Evolutionary conservation across 2,888 invertebrate species (phyloP).

Genomic region (Drosophila rellima): DNA sequence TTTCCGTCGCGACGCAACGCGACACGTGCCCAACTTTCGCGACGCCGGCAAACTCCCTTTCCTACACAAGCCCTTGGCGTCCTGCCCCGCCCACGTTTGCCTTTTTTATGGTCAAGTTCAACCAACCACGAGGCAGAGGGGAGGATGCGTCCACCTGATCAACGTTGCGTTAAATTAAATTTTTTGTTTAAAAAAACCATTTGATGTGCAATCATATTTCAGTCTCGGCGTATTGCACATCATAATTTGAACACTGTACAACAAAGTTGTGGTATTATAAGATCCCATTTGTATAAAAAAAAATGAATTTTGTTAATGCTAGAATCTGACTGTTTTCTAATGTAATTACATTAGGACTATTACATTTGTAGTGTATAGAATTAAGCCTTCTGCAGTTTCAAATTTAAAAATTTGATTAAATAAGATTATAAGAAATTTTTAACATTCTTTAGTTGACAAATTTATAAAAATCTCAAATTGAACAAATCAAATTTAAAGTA

Average conservation of each 20-base stretch:
- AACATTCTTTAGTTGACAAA: no score
- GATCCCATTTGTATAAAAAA: no score
- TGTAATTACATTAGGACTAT: no score
- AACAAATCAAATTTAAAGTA: no score
- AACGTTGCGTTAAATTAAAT: constrained; percentile 85
- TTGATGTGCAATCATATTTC: constrained; percentile 64
- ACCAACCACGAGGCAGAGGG: constrained; percentile 46
- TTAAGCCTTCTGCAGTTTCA: no score
- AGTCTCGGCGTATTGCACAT: constrained; percentile 52
- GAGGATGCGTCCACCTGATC: constrained; percentile 54
- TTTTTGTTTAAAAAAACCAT: constrained; percentile 3
- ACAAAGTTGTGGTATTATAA: background rate
- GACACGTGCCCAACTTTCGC: constrained; percentile 74
- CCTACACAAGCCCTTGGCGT: constrained; percentile 6
- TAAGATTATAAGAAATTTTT: no score
- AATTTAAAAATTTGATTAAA: no score
- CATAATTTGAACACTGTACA: constrained; percentile 36
- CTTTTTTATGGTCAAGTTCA: constrained; percentile 66
- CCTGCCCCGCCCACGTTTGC: background rate
- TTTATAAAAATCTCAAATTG: no score
- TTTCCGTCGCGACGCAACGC: constrained; percentile 49
- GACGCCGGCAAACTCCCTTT: constrained; percentile 46
- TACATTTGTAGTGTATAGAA: no score
- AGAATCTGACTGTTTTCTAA: no score
- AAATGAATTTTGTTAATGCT: no score